Base-by-base conservation (phyloP, 2,888 invertebrate genomes). In the Acleris holmiana region DNA sequence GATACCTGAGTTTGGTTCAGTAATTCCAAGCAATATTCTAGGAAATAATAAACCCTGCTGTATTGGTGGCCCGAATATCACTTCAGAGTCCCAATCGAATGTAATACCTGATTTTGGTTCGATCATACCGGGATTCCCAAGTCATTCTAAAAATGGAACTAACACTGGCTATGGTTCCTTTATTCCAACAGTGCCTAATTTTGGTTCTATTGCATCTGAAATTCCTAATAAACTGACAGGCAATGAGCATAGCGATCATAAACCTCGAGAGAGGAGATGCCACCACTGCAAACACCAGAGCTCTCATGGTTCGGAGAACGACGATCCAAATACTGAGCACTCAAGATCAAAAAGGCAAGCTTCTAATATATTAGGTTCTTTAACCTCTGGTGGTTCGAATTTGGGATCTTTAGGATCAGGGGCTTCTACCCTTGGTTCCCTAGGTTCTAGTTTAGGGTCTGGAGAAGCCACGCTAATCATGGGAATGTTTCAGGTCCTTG, bases 401-500 rank as follows among this genome's bases (percentile, higher is more conserved):
- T 13, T 64, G 29, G 58, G 58, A n/a, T 59, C 64, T 15, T 40
- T 64, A n/a, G 29, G 48, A 4, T 29, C 64, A 23, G 49, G 68
- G 63, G 55, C 58, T 50, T 35, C 63, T 10, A 35, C 49, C 29
- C 18, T 47, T 41, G 40, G 46, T 3, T 51, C 63, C 15, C 17
- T 48, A 48, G 64, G 73, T 2, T 74, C 76, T 4, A 55, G 10
- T 10, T 17, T 53, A 10, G 56, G 49, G 13, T 54, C 54, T 17
- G 65, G 54, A 17, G 66, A 68, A n/a, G 50, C 62, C 4, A 79
- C 82, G 44, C 73, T 84, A 69, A 72, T 83, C 3, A 57, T 83
- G 40, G 83, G 84, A 0, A 82, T 80, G 0, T 84, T 84, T 61
- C 84, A 84, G 70, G 80, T 83, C 10, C 71, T 82, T 21, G 78